Evolutionary conservation across 2,797 vertebrate species (phyloP).

Genomic region (Chrosomus eos): DNA sequence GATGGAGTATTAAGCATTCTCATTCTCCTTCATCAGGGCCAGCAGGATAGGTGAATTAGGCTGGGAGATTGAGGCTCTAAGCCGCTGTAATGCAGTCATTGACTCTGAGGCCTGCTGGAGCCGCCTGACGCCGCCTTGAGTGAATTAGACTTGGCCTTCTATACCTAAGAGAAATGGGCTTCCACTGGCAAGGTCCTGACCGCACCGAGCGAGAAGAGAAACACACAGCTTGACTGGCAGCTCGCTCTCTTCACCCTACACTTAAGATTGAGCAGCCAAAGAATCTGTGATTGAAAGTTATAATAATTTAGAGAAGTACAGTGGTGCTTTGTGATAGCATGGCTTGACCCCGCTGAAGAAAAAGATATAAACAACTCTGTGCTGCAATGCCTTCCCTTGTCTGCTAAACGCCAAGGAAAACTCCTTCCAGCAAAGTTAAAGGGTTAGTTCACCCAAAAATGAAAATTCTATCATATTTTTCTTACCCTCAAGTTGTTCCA

Average conservation of each 20-base stretch:
- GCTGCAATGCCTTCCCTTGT: not conserved
- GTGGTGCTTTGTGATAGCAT: conserved; percentile 32
- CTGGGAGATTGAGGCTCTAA: conserved; percentile 77
- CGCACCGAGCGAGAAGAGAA: conserved; percentile 24
- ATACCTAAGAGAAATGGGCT: conserved; percentile 59
- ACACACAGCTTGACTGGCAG: conserved; percentile 38
- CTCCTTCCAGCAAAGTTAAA: conserved; percentile 2
- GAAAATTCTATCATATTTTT: no score
- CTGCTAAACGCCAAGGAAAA: conserved; percentile 7
- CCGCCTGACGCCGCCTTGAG: conserved; percentile 67
- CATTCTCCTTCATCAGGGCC: conserved; percentile 72
- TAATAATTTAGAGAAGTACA: conserved; percentile 52
- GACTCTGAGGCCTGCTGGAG: conserved; percentile 67
- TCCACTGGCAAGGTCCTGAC: conserved; percentile 53
- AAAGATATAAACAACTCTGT: conserved; percentile 54
- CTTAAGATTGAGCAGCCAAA: conserved; percentile 53
- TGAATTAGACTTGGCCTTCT: conserved; percentile 71
- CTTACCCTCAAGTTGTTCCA: no score
- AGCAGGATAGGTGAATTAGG: conserved; percentile 78
- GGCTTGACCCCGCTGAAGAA: conserved; percentile 46
- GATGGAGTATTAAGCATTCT: conserved; percentile 70
- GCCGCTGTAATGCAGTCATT: conserved; percentile 64
- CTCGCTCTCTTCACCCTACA: conserved; percentile 42
- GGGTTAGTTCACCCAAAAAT: no score
- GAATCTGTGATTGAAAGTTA: conserved; percentile 62